Evolutionary conservation across 1,140 invertebrate species (phyloP), one percentile per base, ranked within the genome.

Genomic region (Neodiprion virginianus): DNA sequence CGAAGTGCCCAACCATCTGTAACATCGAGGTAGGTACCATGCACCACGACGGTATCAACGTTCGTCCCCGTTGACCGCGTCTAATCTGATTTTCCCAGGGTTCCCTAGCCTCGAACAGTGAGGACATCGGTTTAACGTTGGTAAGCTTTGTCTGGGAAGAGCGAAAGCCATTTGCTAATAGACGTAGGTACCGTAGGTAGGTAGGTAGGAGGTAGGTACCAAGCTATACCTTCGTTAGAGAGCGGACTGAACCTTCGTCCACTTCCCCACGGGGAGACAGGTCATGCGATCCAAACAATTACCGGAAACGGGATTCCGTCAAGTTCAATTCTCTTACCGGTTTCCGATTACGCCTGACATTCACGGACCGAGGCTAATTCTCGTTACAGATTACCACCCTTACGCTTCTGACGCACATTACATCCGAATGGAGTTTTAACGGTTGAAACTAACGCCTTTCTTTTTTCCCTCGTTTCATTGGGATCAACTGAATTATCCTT

Each of bases 151-250:
- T 61, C 53, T 61, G 76, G 81, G 82, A 82, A 81, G 81, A 79
- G 80, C 83, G 82, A 82, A 82, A 85, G 79, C 83, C 83, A 85
- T 85, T 85, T 84, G 83, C 83, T 85, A 85, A 85, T 85, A 85
- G 82, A 83, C 80, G 82, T 77, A 82, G 83, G 84, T 79, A 83
- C 82, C 82, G 76, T 81, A 84, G 83, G 82, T 82, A 83, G 80
- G 83, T 84, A 83, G 80, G 81, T 75, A n/a, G 68, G 76, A 61
- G 77, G 82, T 82, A 83, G 83, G 28, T 5, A 40, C 28, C 28
- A 40, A 40, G 28, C 28, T 84, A 83, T 84, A 79, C 77, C 81
- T 77, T 80, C 77, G 82, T 61, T 81, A 83, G 79, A 84, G 53
- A 83, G 83, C 79, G 79, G 71, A 79, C 77, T 80, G 75, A 78